Base-by-base conservation (phyloP, 1,140 invertebrate species). In the Apocrypta bakeri region DNA sequence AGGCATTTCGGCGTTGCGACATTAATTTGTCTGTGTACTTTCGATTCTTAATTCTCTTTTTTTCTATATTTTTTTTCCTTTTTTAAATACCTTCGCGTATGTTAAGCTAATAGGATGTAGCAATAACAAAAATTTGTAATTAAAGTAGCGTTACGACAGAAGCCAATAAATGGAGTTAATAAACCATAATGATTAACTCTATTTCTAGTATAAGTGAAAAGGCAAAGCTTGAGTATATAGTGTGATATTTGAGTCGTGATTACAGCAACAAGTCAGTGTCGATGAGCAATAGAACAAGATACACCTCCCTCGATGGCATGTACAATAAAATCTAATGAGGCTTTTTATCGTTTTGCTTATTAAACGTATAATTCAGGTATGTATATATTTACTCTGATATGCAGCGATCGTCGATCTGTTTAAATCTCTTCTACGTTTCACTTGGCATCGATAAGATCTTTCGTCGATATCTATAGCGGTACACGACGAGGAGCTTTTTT, bases 251-350 rank as follows among this genome's bases (percentile, higher is more conserved):
- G 33, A 42, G 8, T 71, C 31, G 25, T 40, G 77, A 80, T 72
- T 72, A 64, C 69, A 14, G 69, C 29, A 37, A 40, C n/a, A 25
- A 80, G 29, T 63, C 56, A 17, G 31, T 48, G 73, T 72, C 31
- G 40, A 80, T 31, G 37, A 42, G 29, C 69, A 1, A 40, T 79
- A 56, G 12, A 56, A 24, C 25, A 1, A 17, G n/a, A 21, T 72
- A 37, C 29, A 37, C n/a, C 72, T 56, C 42, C 66, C 12, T 29
- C 77, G 27, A 25, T 79, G 21, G 42, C 69, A 73, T 24, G 33
- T 56, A 82, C 42, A 82, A 82, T 82, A 82, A 82, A 82, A 71
- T 76, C 31, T 82, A 76, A 76, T 71, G 73, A 69, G 25, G 25
- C 42, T 64, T 64, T 81, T 69, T 66, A 25, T 66, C 25, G 33